Conservation (phyloP, 2,797 vertebrate genomes). For the Gymnothorax reevesii region DNA sequence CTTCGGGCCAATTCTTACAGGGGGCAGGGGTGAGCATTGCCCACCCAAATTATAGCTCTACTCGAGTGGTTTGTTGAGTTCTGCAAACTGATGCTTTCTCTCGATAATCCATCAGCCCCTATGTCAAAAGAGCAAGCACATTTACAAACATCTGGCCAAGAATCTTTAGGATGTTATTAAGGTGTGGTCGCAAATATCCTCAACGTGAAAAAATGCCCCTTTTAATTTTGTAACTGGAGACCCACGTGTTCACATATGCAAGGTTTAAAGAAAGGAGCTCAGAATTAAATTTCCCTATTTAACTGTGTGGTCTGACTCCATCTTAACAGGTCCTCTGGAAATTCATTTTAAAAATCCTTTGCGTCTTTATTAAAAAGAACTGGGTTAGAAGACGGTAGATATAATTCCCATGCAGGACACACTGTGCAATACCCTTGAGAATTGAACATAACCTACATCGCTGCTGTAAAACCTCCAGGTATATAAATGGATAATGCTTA, state of each 20-base stretch:
- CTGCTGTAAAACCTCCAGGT: slow-evolving; percentile 7
- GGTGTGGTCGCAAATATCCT: neutral
- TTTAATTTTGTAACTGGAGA: neutral
- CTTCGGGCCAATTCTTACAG: neutral
- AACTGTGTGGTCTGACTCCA: slow-evolving; percentile 11
- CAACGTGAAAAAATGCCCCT: neutral
- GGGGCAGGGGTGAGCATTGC: neutral
- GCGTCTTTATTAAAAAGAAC: neutral
- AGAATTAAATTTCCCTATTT: neutral
- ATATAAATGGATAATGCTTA: neutral
- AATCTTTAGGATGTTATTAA: neutral
- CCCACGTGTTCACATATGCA: neutral
- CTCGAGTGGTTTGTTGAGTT: neutral
- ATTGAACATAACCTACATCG: neutral
- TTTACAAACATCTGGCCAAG: neutral
- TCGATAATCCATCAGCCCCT: neutral
- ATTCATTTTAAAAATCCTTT: neutral
- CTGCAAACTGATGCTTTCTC: neutral
- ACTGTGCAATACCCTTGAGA: neutral
- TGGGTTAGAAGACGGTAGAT: neutral
- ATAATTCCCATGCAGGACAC: neutral
- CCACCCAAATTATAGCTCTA: too few species aligned
- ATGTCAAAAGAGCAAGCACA: neutral
- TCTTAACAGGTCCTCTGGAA: slow-evolving; percentile 9
- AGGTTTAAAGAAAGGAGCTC: neutral